A percentile compares a stretch with the other conserved stretches of the same genome.
phyloP scores from a whole-genome alignment of 1,140 invertebrate species.

The Bradynema listronoti region DNA sequence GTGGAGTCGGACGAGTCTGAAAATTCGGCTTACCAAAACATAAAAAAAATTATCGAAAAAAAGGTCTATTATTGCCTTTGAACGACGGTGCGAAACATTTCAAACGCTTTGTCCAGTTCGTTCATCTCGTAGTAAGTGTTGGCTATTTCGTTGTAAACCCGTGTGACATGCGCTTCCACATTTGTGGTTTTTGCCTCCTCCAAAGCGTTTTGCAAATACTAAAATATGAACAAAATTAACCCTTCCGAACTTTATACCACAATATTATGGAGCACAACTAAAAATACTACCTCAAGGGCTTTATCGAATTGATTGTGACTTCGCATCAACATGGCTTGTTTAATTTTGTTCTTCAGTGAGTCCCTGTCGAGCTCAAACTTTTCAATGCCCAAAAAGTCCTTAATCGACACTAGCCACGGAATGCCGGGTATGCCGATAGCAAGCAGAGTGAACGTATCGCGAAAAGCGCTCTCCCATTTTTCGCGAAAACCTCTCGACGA shows the following conservation, averaged over 20 bases:
- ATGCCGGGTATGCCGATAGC: conserved; percentile 26
- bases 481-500: too few relatives aligned
- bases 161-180: conserved; percentile 18
- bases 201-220: conserved; percentile 29
- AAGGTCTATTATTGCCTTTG: conserved; percentile 31
- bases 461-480: too few relatives aligned
- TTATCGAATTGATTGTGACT: conserved; percentile 47
- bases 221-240: too few relatives aligned
- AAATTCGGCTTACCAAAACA: neutral
- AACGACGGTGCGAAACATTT: conserved; percentile 45
- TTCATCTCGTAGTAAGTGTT: conserved; percentile 49
- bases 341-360: conserved; percentile 56
- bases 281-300: conserved; percentile 45
- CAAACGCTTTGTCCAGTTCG: conserved; percentile 49
- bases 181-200: conserved; percentile 8
- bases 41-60: neutral
- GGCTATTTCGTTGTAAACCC: conserved; percentile 54
- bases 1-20: conserved; percentile 49
- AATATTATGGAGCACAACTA: too few relatives aligned
- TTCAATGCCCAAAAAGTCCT: conserved; percentile 44
- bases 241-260: too few relatives aligned
- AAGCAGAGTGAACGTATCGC: too few relatives aligned
- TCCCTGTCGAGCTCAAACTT: conserved; percentile 47
- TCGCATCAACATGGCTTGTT: conserved; percentile 54
- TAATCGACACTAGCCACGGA: conserved; percentile 43